Percentiles rank a stretch among this genome's conserved stretches.
phyloP scores from a whole-genome alignment of 2,888 invertebrate species.

The Tyria jacobaeae region DNA sequence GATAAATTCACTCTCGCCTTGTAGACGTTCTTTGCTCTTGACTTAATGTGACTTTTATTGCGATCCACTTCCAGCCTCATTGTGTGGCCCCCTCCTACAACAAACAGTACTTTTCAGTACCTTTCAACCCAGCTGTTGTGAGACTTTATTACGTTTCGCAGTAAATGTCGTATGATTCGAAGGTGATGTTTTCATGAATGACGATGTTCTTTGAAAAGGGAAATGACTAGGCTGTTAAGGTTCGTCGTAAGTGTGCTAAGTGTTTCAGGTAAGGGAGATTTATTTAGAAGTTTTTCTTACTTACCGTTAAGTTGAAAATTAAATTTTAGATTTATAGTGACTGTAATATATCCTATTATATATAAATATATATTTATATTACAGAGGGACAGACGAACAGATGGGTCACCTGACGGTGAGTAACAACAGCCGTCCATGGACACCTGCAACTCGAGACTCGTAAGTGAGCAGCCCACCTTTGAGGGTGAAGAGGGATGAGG shows the following conservation, averaged over 20 bases:
- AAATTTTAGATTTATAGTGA: too few species aligned
- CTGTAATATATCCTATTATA: too few species aligned
- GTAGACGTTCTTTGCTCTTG: slow-evolving; percentile 68
- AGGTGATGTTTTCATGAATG: slow-evolving; percentile 22
- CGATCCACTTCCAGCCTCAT: slow-evolving; percentile 72
- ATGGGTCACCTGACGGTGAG: too few species aligned
- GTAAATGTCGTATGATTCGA: slow-evolving; percentile 33
- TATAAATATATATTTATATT: too few species aligned
- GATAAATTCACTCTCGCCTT: slow-evolving; percentile 66
- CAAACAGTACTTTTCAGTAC: slow-evolving; percentile 61
- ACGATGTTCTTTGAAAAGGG: slow-evolving; percentile 14
- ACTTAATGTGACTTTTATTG: slow-evolving; percentile 83
- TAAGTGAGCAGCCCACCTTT: too few species aligned
- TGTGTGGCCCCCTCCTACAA: slow-evolving; percentile 65
- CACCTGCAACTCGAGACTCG: too few species aligned
- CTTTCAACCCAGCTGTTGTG: slow-evolving; percentile 51
- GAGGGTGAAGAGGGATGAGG: too few species aligned
- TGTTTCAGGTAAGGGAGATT: not conserved
- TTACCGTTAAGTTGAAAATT: too few species aligned
- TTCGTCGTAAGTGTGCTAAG: not conserved
- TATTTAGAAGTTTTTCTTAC: not conserved
- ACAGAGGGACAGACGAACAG: too few species aligned
- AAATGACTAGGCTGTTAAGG: not conserved
- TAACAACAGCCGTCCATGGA: too few species aligned
- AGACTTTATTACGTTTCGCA: slow-evolving; percentile 50